These are phyloP conservation scores for Neodiprion virginianus DNA, from an alignment of 1,140 invertebrate species.

Conservation along the genomic window DNA sequence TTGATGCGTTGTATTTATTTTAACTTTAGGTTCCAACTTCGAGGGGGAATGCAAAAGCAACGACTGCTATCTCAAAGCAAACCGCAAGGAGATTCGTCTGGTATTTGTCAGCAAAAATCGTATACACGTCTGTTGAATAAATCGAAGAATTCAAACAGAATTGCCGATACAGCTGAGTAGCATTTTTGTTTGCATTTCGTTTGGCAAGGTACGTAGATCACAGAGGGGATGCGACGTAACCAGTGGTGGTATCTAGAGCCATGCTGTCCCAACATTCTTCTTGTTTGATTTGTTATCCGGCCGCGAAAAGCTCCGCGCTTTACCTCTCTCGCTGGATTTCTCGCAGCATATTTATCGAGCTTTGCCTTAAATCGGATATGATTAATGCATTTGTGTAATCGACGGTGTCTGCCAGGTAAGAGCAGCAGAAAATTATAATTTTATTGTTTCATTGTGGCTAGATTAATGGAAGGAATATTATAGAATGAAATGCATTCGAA, in stretches of 20 bases:
- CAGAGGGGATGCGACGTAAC: background rate
- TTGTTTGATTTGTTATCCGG: background rate
- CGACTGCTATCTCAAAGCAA: no score
- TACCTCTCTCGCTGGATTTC: background rate
- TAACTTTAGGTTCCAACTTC: no score
- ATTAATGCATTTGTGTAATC: no score
- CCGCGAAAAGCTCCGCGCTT: background rate
- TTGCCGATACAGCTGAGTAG: background rate
- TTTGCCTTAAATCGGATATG: no score
- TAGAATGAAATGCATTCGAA: no score
- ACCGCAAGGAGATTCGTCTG: background rate
- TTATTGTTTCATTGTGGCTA: no score
- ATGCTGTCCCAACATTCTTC: background rate
- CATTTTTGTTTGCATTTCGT: conserved; percentile 3
- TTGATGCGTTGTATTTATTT: no score
- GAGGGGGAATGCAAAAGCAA: no score
- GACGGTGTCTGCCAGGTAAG: no score
- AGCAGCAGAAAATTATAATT: no score
- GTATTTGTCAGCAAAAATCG: conserved; percentile 1
- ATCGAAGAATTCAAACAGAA: background rate
- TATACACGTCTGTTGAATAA: background rate
- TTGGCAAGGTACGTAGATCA: background rate
- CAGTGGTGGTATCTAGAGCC: background rate
- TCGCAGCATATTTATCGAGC: background rate
- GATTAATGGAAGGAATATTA: no score